These are phyloP conservation scores for Tamandua tetradactyla DNA, from an alignment of 2,797 vertebrate genomes.

Conservation along the genomic window DNA sequence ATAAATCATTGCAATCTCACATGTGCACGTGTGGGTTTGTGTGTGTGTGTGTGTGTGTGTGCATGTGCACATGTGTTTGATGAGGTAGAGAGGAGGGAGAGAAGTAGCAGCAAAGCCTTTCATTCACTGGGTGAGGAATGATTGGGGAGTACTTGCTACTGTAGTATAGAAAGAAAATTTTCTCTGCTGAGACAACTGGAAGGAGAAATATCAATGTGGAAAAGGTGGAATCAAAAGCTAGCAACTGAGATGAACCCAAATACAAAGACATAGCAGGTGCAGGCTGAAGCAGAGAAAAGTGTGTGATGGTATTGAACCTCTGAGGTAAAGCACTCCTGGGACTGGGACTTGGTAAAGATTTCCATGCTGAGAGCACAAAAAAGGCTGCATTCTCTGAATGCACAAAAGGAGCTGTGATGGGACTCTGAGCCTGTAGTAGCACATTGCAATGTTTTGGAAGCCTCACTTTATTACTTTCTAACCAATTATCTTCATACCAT, in stretches of 20 bases:
- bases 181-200: not conserved
- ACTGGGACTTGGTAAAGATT: not conserved
- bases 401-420: not conserved
- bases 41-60: not conserved
- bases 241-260: not conserved
- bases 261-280: not conserved
- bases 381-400: not conserved
- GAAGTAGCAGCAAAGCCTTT: not conserved
- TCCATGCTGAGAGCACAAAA: not conserved
- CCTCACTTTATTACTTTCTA: slow-evolving; percentile 44
- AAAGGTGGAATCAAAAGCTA: not conserved
- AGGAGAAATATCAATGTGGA: not conserved
- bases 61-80: not conserved
- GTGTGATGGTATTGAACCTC: not conserved
- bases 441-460: not conserved
- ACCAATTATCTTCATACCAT: not conserved
- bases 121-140: not conserved
- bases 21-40: fast-evolving
- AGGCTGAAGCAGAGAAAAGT: not conserved
- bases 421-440: not conserved
- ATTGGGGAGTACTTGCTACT: not conserved
- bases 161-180: not conserved
- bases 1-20: not conserved
- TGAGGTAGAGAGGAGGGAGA: too few species aligned
- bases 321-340: not conserved